Base-by-base conservation (phyloP, 2,888 invertebrate species). In the Agelastica alni region DNA sequence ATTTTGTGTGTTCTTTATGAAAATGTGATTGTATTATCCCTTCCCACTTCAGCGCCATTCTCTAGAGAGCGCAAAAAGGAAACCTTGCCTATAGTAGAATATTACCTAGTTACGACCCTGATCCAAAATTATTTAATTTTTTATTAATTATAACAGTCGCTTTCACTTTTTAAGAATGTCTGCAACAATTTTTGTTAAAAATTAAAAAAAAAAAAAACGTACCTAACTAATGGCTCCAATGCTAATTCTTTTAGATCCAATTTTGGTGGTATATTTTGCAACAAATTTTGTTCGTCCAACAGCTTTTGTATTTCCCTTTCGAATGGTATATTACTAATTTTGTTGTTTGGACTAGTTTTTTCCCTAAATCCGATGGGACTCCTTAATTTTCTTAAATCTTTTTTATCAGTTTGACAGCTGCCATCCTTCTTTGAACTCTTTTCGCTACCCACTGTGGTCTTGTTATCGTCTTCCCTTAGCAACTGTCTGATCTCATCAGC, bases 261-360 rank as follows among this genome's bases (percentile, higher is more conserved):
- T 72, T 84, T 85, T 17, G 82, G 80, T 43, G 84, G 81, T 67
- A 81, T 83, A 68, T 80, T 82, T 69, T 84, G 84, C 54, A 84
- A 78, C 54, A 85, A 73, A 75, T 83, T 84, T 72, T 86, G 86
- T 70, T 89, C 88, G 67, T 88, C 89, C 60, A 89, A 79, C 65
- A 90, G 81, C 74, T 89, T 85, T 75, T 89, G 88, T 64, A 91
- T 86, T 75, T 90, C 89, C 69, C 88, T 82, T 78, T 90, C 90
- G 72, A 90, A 90, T 14, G 89, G 89, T 59, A 81, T 80, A 60
- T 83, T 74, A 67, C 81, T 83, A 57, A 82, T 68, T 71, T 83
- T 83, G 37, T 74, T 78, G 53, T 74, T 73, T 7, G 75, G 74
- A 10, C 76, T 74, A 30, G 82, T 75, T 41, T 51, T 55, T 16